Conservation (phyloP, 1,140 invertebrate genomes). For the Tribolium castaneum region DNA sequence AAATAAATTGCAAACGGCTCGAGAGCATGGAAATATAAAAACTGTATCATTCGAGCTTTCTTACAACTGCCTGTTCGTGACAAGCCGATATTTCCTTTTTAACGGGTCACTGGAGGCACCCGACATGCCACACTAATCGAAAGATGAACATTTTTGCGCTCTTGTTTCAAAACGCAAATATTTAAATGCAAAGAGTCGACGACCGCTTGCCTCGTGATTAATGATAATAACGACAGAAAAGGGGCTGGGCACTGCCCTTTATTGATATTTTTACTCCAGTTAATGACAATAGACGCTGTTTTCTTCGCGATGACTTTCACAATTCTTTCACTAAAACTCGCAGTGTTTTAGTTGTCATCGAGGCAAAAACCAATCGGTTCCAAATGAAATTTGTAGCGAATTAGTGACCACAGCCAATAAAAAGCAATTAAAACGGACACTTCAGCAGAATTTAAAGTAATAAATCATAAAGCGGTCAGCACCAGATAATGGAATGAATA, state of each 20-base stretch:
- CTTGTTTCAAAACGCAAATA: conserved; percentile 1
- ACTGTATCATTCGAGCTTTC: conserved; percentile 14
- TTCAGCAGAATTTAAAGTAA: conserved; percentile 38
- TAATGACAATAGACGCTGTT: not conserved
- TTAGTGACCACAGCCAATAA: conserved; percentile 15
- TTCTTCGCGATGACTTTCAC: not conserved
- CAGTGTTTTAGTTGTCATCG: not conserved
- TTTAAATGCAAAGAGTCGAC: not conserved
- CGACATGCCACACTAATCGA: not conserved
- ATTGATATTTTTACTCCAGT: not conserved
- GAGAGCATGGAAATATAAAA: conserved; percentile 29
- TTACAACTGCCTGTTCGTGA: conserved; percentile 25
- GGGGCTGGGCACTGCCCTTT: not conserved
- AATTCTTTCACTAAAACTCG: not conserved
- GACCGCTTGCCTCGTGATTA: conserved; percentile 14
- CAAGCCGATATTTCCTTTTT: conserved; percentile 28
- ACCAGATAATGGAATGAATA: conserved; percentile 41
- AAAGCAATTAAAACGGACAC: conserved; percentile 29
- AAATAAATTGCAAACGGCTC: conserved; percentile 17
- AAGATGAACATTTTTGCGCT: not conserved
- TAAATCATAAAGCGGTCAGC: conserved; percentile 39
- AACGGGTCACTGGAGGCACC: not conserved
- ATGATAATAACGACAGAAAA: conserved; percentile 1
- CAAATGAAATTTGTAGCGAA: conserved; percentile 12
- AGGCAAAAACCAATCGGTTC: not conserved